Evolutionary conservation across 1,140 invertebrate species (phyloP).

Genomic region (Nasonia longicornis): DNA sequence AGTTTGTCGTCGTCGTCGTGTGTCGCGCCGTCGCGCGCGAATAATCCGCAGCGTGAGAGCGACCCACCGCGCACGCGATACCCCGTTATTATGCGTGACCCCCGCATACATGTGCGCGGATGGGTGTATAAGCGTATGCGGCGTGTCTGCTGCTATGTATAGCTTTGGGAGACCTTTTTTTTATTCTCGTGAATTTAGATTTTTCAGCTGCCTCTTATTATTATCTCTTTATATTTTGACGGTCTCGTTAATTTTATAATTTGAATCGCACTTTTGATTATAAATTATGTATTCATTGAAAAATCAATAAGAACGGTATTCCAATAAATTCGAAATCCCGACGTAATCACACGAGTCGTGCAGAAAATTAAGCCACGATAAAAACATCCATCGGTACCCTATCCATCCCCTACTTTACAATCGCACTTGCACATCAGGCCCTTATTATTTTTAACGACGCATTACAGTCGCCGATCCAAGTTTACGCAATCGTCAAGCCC

Average conservation of each 20-base stretch:
- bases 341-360: no score
- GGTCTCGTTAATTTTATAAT: not conserved
- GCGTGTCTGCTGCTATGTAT: not conserved
- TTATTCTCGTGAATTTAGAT: slow-evolving; percentile 14
- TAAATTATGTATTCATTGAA: no score
- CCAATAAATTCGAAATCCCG: no score
- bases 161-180: not conserved
- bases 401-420: slow-evolving; percentile 8
- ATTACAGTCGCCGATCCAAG: not conserved
- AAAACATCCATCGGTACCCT: not conserved
- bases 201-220: slow-evolving; percentile 14
- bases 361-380: no score
- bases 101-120: not conserved
- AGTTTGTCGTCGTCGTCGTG: slow-evolving; percentile 49
- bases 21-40: slow-evolving; percentile 4
- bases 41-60: slow-evolving; percentile 7
- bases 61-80: not conserved
- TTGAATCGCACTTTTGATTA: no score
- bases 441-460: slow-evolving; percentile 25
- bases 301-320: not conserved
- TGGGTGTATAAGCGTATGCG: not conserved
- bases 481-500: not conserved
- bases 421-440: not conserved
- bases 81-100: slow-evolving; percentile 30
- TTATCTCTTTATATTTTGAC: slow-evolving; percentile 29